A percentile compares a stretch with the other conserved stretches of the same genome.
Evolutionary conservation across 2,888 invertebrate genomes (phyloP).

Genomic region (Meloe dianella): DNA sequence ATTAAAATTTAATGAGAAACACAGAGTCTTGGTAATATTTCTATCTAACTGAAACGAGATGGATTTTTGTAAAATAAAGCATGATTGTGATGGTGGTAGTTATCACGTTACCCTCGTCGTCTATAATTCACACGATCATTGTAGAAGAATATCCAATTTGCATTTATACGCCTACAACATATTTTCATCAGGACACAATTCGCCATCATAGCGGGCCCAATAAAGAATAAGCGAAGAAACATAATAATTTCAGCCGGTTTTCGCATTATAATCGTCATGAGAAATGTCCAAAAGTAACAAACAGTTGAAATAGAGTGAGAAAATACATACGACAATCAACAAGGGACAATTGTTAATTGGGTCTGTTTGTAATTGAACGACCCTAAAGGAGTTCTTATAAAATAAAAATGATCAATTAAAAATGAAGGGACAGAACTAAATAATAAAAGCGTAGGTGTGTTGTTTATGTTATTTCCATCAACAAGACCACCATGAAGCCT

Average conservation of each 20-base stretch:
- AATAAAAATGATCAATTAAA: neutral
- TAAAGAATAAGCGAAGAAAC: neutral
- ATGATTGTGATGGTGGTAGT: neutral
- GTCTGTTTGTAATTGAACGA: neutral
- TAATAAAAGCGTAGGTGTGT: neutral
- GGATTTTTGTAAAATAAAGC: neutral
- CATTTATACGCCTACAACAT: constrained; percentile 30
- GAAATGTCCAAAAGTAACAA: neutral
- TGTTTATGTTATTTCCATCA: neutral
- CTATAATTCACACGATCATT: constrained; percentile 26
- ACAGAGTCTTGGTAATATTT: neutral
- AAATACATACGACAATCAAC: neutral
- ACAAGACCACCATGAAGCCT: neutral
- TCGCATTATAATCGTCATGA: neutral
- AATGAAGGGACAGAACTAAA: neutral
- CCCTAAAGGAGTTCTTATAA: neutral
- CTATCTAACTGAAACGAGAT: neutral
- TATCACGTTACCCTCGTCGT: constrained; percentile 12
- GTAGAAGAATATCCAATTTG: constrained; percentile 31
- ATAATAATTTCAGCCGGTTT: neutral
- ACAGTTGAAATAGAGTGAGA: neutral
- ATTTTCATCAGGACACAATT: neutral
- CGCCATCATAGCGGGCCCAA: neutral
- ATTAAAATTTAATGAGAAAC: constrained; percentile 3
- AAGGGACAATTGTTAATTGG: neutral